These are phyloP conservation scores for Epicauta chinensis DNA, from an alignment of 1,140 invertebrate species.

Conservation along the genomic window DNA sequence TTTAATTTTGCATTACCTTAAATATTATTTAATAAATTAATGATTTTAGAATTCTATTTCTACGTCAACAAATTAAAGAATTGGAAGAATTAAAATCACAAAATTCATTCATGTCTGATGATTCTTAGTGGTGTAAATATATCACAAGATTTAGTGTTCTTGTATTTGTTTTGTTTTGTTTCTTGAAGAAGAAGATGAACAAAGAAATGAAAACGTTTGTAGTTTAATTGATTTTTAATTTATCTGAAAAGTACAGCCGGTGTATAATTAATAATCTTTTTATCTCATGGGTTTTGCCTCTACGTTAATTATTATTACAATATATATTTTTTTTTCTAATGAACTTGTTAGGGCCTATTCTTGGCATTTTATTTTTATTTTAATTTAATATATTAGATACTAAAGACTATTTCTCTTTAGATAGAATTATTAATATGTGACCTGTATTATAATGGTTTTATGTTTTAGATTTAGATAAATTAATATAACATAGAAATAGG, in stretches of 20 bases:
- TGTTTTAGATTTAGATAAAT: conserved; percentile 36
- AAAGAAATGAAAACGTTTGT: conserved; percentile 27
- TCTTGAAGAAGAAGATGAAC: neutral
- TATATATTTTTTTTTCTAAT: neutral
- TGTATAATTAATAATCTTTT: conserved; percentile 18
- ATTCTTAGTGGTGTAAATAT: conserved; percentile 42
- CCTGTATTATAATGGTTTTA: conserved; percentile 41
- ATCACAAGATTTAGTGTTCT: conserved; percentile 33
- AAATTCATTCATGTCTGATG: conserved; percentile 84
- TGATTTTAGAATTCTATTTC: conserved; percentile 75
- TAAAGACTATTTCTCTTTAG: conserved; percentile 34
- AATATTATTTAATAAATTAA: conserved; percentile 8
- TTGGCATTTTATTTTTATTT: conserved; percentile 24
- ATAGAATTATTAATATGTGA: conserved; percentile 32
- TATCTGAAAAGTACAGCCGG: conserved; percentile 7
- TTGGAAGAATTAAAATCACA: conserved; percentile 87
- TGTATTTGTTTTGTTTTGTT: conserved; percentile 26
- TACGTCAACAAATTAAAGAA: conserved; percentile 82
- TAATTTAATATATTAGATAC: conserved; percentile 31
- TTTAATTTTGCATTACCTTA: conserved; percentile 6
- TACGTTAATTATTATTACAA: no score
- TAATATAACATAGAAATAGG: conserved; percentile 32
- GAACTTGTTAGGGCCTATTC: conserved; percentile 22
- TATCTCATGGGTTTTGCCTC: conserved; percentile 4
- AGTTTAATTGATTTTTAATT: conserved; percentile 29